Percentiles rank a stretch among this genome's conserved stretches.
phyloP scores from a whole-genome alignment of 2,797 vertebrate species.

The Brotogeris chrysoptera region DNA sequence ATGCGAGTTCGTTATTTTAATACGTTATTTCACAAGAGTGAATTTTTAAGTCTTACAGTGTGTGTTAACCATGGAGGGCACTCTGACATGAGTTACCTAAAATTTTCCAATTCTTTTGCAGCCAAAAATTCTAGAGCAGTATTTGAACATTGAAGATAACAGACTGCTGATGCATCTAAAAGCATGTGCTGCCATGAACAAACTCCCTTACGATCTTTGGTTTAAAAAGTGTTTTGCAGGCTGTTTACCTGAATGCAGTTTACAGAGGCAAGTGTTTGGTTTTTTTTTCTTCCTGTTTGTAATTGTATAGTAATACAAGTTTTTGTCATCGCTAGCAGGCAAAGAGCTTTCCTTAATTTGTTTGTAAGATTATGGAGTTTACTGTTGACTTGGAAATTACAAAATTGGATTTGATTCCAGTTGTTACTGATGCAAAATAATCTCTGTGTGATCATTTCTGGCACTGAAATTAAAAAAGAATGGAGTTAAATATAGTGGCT shows the following conservation, averaged over 20 bases:
- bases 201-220: slow-evolving; percentile 91
- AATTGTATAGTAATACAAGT: background rate
- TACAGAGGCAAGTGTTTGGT: slow-evolving; percentile 86
- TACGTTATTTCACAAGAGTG: background rate
- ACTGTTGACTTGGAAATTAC: background rate
- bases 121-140: slow-evolving; percentile 96
- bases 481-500: background rate
- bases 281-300: background rate
- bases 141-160: slow-evolving; percentile 91
- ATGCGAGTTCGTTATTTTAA: background rate
- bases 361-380: background rate
- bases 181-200: slow-evolving; percentile 77
- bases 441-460: background rate
- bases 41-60: background rate
- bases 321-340: background rate
- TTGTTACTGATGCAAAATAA: background rate
- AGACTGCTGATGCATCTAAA: slow-evolving; percentile 88
- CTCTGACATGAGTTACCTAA: background rate
- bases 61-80: background rate
- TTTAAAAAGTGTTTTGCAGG: slow-evolving; percentile 94
- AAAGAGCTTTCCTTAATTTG: background rate
- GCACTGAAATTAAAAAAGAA: background rate
- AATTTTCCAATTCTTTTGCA: slow-evolving; percentile 59
- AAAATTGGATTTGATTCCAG: background rate
- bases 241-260: slow-evolving; percentile 92